Conservation (phyloP, 2,797 vertebrate species). For the Diceros bicornis region DNA sequence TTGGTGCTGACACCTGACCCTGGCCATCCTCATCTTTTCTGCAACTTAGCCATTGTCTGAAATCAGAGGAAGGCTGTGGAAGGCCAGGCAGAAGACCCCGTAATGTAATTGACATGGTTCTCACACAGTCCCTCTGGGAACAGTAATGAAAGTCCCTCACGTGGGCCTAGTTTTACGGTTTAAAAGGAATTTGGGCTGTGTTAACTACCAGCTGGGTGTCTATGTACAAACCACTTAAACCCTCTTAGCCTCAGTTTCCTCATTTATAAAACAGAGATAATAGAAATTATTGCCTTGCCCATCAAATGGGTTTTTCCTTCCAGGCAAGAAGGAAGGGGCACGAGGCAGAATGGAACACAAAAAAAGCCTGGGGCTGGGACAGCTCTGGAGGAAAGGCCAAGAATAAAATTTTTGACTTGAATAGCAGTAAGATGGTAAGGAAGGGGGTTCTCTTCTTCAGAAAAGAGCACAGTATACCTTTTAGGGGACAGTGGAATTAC, state of each 20-base stretch:
- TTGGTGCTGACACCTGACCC: slow-evolving; percentile 29
- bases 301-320: background rate
- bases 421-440: slow-evolving; percentile 67
- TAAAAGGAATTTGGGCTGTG: slow-evolving; percentile 1
- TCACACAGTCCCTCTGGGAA: background rate
- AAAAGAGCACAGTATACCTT: background rate
- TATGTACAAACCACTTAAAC: background rate
- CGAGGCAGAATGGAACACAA: background rate
- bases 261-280: background rate
- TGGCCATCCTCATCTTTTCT: slow-evolving; percentile 5
- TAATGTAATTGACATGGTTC: slow-evolving; percentile 36
- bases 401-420: slow-evolving; percentile 79
- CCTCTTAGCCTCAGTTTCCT: slow-evolving; percentile 56
- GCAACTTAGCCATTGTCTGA: slow-evolving; percentile 30
- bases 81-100: background rate
- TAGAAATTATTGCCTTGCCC: background rate
- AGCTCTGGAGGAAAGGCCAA: background rate
- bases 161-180: slow-evolving; percentile 27
- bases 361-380: background rate
- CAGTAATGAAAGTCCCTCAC: slow-evolving; percentile 49
- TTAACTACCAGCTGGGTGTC: background rate
- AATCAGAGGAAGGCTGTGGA: slow-evolving; percentile 23
- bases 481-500: background rate
- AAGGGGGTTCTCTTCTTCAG: slow-evolving; percentile 57
- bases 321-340: background rate